A percentile compares a stretch with the other conserved stretches of the same genome.
Conservation (phyloP, 2,888 invertebrate species). For the Dasysyrphus albostriatus region DNA sequence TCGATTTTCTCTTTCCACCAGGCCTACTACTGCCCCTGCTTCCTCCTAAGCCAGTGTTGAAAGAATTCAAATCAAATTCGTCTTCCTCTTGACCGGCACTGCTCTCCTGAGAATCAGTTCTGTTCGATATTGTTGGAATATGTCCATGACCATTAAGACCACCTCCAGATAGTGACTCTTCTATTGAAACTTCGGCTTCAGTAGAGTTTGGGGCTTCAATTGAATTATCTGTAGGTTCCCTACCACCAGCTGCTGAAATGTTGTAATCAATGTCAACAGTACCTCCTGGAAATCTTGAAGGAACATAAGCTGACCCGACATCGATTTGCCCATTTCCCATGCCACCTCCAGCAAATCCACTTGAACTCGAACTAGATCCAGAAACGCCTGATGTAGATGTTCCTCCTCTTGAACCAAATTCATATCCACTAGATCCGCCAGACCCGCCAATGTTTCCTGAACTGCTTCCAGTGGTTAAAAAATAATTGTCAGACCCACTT, state of each 20-base stretch:
- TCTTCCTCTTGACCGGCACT: constrained; percentile 30
- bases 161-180: constrained; percentile 30
- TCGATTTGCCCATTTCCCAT: not conserved
- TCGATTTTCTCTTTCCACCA: constrained; percentile 41
- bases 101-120: constrained; percentile 50
- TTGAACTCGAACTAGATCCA: constrained; percentile 6
- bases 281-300: constrained; percentile 40
- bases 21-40: constrained; percentile 4
- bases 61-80: constrained; percentile 51
- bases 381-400: constrained; percentile 15
- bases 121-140: not conserved
- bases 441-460: constrained; percentile 24
- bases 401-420: not conserved
- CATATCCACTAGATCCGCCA: constrained; percentile 21
- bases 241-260: not conserved
- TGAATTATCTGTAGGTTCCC: not conserved
- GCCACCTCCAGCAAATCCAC: constrained; percentile 23
- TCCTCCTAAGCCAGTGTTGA: constrained; percentile 43
- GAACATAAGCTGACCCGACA: constrained; percentile 10
- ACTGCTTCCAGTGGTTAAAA: constrained; percentile 28
- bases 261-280: not conserved
- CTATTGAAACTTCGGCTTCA: constrained; percentile 37
- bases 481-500: constrained; percentile 18
- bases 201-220: constrained; percentile 15
- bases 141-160: constrained; percentile 58